Base-by-base conservation (phyloP, 2,797 vertebrate genomes). In the Brachyrhaphis roseni region DNA sequence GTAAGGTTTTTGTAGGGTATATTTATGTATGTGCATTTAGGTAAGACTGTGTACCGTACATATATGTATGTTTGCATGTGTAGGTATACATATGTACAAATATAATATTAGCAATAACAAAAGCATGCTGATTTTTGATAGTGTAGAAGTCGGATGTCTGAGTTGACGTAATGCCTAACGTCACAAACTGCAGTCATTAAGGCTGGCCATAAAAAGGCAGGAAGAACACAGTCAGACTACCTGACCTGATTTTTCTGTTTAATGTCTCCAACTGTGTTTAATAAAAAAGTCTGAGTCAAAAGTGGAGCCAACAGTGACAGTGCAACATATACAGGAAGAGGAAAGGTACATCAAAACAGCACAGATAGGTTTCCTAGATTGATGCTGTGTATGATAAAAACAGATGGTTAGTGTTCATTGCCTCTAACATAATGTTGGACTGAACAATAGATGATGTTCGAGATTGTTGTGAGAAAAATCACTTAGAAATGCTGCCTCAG, bases 191-290 rank as follows among this genome's bases (percentile, higher is more conserved):
- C 12, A 31, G 57, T 87, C 45, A 31, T 71, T 84, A 68, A 76
- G 39, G 53, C 74, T 16, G 76, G 10, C 64, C 53, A 75, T 82
- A 47, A 70, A 74, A 82, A 39, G 39, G 43, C 51, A 36, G 28
- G 68, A 73, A 74, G 72, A 62, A 57, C 80, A 75, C 74, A 43
- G 49, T 53, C 68, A 36, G 57, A 70, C 82, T 64, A 84, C 31
- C 74, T 91, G 89, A 86, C 73, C 90, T 47, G 80, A 78, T 81
- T 91, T 81, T 85, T 49, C 80, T 49, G 49, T 76, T 77, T 36
- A 73, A 78, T 78, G 78, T 84, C 74, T 85, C 75, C 80, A 91
- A 80, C 84, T 90, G 85, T 86, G 84, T 36, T 49, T 1, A 68
- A 55, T 47, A 72, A 66, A 53, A 70, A 79, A 45, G 15, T 79